Conservation (phyloP, 37 sponge, comb jelly and placozoan species). For the Ianthella basta region DNA sequence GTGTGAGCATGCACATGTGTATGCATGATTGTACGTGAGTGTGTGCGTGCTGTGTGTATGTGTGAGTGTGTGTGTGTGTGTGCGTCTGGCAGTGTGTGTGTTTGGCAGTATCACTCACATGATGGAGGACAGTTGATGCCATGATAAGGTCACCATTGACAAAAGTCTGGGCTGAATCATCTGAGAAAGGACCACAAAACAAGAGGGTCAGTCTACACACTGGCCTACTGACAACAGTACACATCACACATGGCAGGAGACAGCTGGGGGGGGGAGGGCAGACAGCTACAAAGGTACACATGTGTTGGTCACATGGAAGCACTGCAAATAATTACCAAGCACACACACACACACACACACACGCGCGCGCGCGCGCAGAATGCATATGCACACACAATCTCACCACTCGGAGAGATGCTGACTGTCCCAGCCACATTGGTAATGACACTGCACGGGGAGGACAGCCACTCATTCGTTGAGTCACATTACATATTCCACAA, state of each 20-base stretch:
- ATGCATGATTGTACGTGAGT: too few species aligned
- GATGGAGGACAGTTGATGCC: constrained; percentile 50
- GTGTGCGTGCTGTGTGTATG: too few species aligned
- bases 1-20: too few species aligned
- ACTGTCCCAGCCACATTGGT: constrained; percentile 8
- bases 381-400: neutral
- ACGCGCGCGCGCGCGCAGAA: too few species aligned
- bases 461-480: neutral
- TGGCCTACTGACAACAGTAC: neutral
- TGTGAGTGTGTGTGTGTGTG: too few species aligned
- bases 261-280: too few species aligned
- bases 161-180: constrained; percentile 68
- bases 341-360: neutral
- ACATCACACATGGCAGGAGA: neutral
- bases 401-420: constrained; percentile 29
- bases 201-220: neutral
- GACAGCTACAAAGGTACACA: too few species aligned
- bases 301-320: too few species aligned
- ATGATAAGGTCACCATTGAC: constrained; percentile 77
- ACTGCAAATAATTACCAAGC: too few species aligned
- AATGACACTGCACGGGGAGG: neutral
- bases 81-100: too few species aligned
- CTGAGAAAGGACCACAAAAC: constrained; percentile 11
- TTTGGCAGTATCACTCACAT: constrained; percentile 54
- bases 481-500: neutral